Evolutionary conservation across 2,113 vertebrate species (phyloP), one percentile per base, ranked within the genome.

Genomic region (Halcyon senegalensis): DNA sequence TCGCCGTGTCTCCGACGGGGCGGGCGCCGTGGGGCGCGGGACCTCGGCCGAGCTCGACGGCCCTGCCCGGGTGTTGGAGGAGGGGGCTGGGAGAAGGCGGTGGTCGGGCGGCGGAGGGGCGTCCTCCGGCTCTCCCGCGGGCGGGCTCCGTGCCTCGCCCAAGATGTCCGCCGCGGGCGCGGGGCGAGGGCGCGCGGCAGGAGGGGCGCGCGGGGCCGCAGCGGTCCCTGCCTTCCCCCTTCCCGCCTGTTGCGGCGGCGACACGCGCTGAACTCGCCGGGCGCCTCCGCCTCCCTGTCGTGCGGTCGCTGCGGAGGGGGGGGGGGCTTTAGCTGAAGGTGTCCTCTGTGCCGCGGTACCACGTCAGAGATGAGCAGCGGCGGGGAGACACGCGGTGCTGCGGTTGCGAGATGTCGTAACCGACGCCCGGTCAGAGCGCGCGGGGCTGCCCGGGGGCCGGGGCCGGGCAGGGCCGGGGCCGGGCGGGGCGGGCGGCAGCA

Each of bases 121-220:
- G 78, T 43, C 73, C 88, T 37, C 3, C 25, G 51, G 41, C 30
- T n/a, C 55, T 58, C 24, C 43, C 9, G 72, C 55, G 48, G 55
- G 74, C 70, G 66, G 27, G 27, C 35, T 21, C 64, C 24, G 46
- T 4, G 63, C 88, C 91, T 10, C 91, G 85, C 93, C 91, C 93
- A 95, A 96, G 24, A 96, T 93, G 95, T 93, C 95, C 16, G 95
- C 81, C 73, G 43, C 73, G 72, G 82, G 72, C 48, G 63, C 28
- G 66, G 55, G 75, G 69, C 53, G 37, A 55, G 66, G 73, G 60
- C 18, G 31, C 12, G 24, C 41, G 41, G 63, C 62, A 19, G 63
- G 39, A 28, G 74, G 44, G 48, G 41, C 6, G 50, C 27, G 25
- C 55, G 55, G 39, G 39, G 19, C 23, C 18, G 58, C 23, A 13